Evolutionary conservation across 1,140 invertebrate genomes (phyloP).

Genomic region (Wiebesia pumilae): DNA sequence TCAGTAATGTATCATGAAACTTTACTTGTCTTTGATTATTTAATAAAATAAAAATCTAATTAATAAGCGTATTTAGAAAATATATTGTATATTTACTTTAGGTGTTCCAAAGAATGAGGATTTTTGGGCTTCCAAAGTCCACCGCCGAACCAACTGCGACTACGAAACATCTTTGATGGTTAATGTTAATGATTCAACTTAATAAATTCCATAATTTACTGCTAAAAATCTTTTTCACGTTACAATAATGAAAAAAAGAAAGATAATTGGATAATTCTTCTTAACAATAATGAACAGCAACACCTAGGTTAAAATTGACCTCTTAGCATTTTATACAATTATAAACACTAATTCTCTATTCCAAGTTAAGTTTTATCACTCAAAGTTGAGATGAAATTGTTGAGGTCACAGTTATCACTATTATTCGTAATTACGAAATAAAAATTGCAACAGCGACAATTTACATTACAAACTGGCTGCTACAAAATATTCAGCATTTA

Average conservation of each 20-base stretch:
- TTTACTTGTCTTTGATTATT: too few species aligned
- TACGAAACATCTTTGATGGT: constrained; percentile 83
- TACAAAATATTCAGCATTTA: background rate
- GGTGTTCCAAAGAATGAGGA: constrained; percentile 95
- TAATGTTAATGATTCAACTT: background rate
- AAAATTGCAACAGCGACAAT: background rate
- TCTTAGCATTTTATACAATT: background rate
- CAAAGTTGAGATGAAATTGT: background rate
- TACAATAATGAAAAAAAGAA: background rate
- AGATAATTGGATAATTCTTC: background rate
- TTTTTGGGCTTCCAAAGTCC: constrained; percentile 95
- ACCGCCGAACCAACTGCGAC: constrained; percentile 90
- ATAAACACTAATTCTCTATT: background rate
- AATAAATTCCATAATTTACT: constrained; percentile 10
- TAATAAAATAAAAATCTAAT: background rate
- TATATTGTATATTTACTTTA: constrained; percentile 84
- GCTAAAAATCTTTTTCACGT: background rate
- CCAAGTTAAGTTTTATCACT: background rate
- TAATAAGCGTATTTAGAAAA: background rate
- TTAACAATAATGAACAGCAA: background rate
- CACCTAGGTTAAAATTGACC: background rate
- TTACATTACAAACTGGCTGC: background rate
- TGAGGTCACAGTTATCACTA: background rate
- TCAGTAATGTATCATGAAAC: too few species aligned
- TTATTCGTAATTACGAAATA: background rate